Evolutionary conservation across 2,113 vertebrate species (phyloP), one percentile per base, ranked within the genome.

Genomic region (Gymnobelideus leadbeateri): DNA sequence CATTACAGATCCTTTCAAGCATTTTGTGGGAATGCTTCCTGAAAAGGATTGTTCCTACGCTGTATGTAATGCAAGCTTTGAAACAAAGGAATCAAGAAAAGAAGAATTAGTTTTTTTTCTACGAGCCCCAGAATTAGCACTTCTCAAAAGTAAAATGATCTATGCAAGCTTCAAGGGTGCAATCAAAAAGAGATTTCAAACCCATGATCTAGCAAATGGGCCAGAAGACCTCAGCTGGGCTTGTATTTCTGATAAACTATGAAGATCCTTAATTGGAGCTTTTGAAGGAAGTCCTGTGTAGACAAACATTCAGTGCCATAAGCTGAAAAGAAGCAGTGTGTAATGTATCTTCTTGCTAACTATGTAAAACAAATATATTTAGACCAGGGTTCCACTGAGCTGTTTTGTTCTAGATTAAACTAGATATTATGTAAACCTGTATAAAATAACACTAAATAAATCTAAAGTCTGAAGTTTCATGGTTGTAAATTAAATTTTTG

Each of bases 111-210:
- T 99, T 99, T 95, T 95, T 98, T 99, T 91, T 91, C 92, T 94
- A 25, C 92, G 99, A 99, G 99, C 99, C 96, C 99, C 99, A 98
- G 99, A 99, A 94, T 97, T 98, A 49, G 99, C 99, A 89, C 99
- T 99, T 25, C 99, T 99, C 98, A 99, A 99, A 99, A 99, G 99
- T 98, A 99, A 99, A 98, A 99, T 99, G 99, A 99, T 99, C 97
- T 99, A 99, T 47, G 99, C 99, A 68, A 99, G 99, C 98, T 99
- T 99, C 94, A 99, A 99, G 99, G 99, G 99, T 97, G 99, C 99
- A 97, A 99, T 99, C 98, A 99, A 99, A 98, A 99, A 99, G 99
- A 99, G 99, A 98, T 99, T 99, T 97, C 99, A 99, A 99, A 99
- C 98, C 57, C 98, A 99, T 96, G 98, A 98, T 98, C 98, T 98